Conservation (phyloP, 2,113 vertebrate genomes). For the Pteruthius melanotis region DNA sequence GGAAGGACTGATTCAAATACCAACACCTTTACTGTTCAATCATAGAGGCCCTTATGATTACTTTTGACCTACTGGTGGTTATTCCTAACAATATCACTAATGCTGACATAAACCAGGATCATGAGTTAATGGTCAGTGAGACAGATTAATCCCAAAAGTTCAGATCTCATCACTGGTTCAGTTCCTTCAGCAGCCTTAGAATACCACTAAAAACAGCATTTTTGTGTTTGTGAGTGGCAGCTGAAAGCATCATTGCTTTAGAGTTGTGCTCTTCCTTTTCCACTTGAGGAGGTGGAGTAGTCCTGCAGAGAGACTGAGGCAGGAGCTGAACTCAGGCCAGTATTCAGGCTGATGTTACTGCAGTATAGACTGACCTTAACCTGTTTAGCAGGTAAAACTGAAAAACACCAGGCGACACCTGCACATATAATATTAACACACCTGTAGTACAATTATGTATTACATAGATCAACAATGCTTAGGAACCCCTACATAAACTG, state of each 20-base stretch:
- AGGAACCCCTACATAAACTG: background rate
- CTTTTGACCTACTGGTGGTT: background rate
- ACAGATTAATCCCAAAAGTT: background rate
- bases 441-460: background rate
- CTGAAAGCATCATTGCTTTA: background rate
- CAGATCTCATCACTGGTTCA: background rate
- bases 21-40: background rate
- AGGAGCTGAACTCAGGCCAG: background rate
- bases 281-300: background rate
- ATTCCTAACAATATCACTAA: background rate
- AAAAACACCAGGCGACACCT: background rate
- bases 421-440: background rate
- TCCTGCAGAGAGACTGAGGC: background rate
- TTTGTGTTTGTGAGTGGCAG: background rate
- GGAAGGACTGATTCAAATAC: background rate
- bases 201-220: background rate
- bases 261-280: background rate
- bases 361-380: background rate
- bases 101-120: background rate
- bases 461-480: background rate
- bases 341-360: background rate
- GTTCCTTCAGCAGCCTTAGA: background rate
- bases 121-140: background rate
- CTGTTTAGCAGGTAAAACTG: background rate
- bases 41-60: background rate